A percentile compares a stretch with the other conserved stretches of the same genome.
These are phyloP conservation scores for Tetraneura akinire DNA, from an alignment of 1,140 invertebrate genomes.

Conservation along the genomic window DNA sequence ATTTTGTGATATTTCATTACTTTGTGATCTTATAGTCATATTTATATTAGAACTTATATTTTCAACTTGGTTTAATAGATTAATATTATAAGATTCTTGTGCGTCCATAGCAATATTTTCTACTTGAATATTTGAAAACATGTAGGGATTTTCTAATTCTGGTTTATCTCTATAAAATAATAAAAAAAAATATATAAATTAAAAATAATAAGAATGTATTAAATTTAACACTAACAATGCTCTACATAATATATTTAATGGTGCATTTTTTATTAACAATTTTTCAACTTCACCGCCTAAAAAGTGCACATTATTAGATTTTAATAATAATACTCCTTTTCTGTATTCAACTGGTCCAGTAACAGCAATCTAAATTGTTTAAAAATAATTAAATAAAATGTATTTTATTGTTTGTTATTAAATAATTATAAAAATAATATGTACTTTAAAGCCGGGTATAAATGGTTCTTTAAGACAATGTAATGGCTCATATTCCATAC, in stretches of 20 bases:
- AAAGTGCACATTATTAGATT: conserved; percentile 66
- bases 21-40: not conserved
- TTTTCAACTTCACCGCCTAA: conserved; percentile 76
- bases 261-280: conserved; percentile 64
- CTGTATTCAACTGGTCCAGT: conserved; percentile 71
- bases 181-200: not conserved
- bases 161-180: conserved; percentile 27
- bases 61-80: not conserved
- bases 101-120: conserved; percentile 8
- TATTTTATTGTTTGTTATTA: too few species aligned
- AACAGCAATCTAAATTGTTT: conserved; percentile 60
- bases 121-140: conserved; percentile 38
- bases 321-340: conserved; percentile 70
- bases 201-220: not conserved
- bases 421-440: not conserved
- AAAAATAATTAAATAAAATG: too few species aligned
- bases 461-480: conserved; percentile 65
- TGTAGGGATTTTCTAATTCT: conserved; percentile 24
- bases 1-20: not conserved
- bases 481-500: conserved; percentile 74
- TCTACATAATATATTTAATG: conserved; percentile 66
- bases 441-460: conserved; percentile 69
- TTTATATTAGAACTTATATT: not conserved
- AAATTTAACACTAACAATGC: conserved; percentile 60
- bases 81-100: not conserved